Evolutionary conservation across 1,140 invertebrate species (phyloP).

Genomic region (Drosophila repleta): DNA sequence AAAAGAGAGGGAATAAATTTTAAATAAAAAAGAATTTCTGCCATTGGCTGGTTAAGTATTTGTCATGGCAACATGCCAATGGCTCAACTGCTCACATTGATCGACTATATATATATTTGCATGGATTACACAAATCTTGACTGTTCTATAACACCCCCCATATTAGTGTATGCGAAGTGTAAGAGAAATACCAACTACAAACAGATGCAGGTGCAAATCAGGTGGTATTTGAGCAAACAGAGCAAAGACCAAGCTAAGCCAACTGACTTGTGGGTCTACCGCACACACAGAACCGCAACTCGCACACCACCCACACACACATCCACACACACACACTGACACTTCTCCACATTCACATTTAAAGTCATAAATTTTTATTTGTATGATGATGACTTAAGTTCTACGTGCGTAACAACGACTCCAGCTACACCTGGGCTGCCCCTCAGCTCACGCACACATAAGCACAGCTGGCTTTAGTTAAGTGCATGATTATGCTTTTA

Average conservation of each 20-base stretch:
- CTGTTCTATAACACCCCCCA: background rate
- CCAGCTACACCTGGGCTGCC: constrained; percentile 24
- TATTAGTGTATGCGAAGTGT: background rate
- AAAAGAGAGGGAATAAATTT: too few species aligned
- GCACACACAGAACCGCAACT: constrained; percentile 11
- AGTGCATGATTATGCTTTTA: constrained; percentile 83
- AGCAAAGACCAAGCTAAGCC: constrained; percentile 32
- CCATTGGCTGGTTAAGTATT: too few species aligned
- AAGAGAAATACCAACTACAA: background rate
- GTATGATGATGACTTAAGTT: constrained; percentile 81
- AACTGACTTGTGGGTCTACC: constrained; percentile 49
- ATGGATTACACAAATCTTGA: background rate
- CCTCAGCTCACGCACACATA: background rate
- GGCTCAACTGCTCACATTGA: too few species aligned
- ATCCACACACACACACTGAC: constrained; percentile 9
- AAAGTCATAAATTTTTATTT: constrained; percentile 80
- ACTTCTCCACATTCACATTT: constrained; percentile 49
- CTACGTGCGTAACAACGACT: constrained; percentile 68
- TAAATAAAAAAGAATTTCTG: too few species aligned
- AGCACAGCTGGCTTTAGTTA: constrained; percentile 65
- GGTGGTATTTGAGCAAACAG: constrained; percentile 49
- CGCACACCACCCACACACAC: constrained; percentile 1
- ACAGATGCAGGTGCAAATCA: constrained; percentile 52
- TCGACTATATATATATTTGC: background rate
- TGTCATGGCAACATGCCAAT: too few species aligned